These are phyloP conservation scores for Neopipo cinnamomea DNA, from an alignment of 2,113 vertebrate genomes.

Conservation along the genomic window DNA sequence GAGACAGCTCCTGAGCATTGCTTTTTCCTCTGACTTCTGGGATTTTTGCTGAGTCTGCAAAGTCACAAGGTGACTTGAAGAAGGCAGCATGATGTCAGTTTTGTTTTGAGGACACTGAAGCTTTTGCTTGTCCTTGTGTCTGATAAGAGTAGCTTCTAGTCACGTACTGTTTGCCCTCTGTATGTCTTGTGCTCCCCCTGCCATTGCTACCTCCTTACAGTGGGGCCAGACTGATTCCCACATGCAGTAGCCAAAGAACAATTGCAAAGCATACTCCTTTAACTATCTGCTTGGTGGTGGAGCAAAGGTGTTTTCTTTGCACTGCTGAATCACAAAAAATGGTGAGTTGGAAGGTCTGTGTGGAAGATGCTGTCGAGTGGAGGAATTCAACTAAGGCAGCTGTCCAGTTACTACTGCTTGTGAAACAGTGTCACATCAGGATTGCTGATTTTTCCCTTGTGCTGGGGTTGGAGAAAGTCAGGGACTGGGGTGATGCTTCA, in stretches of 20 bases:
- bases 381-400: not conserved
- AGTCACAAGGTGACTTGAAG: not conserved
- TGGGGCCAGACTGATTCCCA: rapidly evolving
- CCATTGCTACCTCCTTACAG: rapidly evolving
- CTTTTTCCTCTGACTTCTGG: not conserved
- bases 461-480: not conserved
- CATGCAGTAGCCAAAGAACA: not conserved
- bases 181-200: not conserved
- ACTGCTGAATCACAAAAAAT: not conserved
- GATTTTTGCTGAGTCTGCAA: not conserved
- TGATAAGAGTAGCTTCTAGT: not conserved
- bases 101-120: not conserved
- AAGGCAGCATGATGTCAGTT: rapidly evolving
- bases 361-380: not conserved
- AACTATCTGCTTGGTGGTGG: not conserved
- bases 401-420: not conserved
- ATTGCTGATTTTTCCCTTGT: not conserved
- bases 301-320: not conserved
- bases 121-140: not conserved
- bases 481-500: not conserved
- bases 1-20: not conserved
- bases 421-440: not conserved
- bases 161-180: not conserved
- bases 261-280: not conserved
- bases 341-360: not conserved